Base-by-base conservation (phyloP, 2,113 vertebrate genomes). In the Gobius niger region DNA sequence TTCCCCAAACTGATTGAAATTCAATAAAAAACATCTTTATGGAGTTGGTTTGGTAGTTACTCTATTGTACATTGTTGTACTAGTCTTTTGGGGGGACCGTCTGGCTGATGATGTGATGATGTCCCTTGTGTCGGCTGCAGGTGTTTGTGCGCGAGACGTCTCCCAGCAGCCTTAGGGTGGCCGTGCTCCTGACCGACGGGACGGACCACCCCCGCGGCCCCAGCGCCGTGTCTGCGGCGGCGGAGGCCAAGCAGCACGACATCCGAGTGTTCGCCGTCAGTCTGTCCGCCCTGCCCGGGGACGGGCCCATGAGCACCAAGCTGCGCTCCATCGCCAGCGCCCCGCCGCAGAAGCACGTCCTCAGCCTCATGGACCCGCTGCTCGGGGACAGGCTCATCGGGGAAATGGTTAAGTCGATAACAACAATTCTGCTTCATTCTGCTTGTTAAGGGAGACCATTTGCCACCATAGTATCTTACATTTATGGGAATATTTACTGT, bases 151-250 rank as follows among this genome's bases (percentile, higher is more conserved):
- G 44, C 0, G 92, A 96, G 88, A 93, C 94, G 0, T 89, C 75
- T 6, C 67, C 87, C 73, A 83, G 67, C 68, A 91, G 92, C 44
- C 77, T 89, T 8, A 92, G 95, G 80, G 92, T 96, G 72, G 87
- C 60, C 46, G 81, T 97, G 87, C 57, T 98, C 67, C 90, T 96
- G 92, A 95, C 92, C 0, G 93, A 96, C 15, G 96, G 94, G 11
- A 74, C 83, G 0, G 95, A 97, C 68, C 95, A 98, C 77, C 95
- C 96, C 0, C 94, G 93, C 56, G 95, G 89, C 81, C 95, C 95
- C 65, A 86, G 91, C 18, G 81, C 94, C 0, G 81, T 91, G 65
- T 72, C 61, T 0, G 88, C 94, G 15, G 93, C 93, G 2, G 64
- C 91, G 16, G 86, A 90, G 13, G 95, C 95, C 60, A 94, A 94